Percentiles rank a stretch among this genome's conserved stretches.
Conservation (phyloP, 2,113 vertebrate genomes). For the human region GRCh38 chr7:96587001-96587500, state of each 20-base stretch:
- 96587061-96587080: neutral
- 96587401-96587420: neutral
- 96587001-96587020: neutral
- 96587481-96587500: neutral
- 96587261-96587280: neutral
- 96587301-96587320: neutral
- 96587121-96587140: neutral
- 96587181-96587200: neutral
- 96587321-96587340: neutral
- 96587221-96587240: neutral
- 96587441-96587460: neutral
- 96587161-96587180: neutral
- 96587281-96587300: neutral
- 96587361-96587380: neutral
- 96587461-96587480: neutral
- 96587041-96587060: neutral
- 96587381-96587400: neutral
- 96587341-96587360: neutral
- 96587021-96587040: neutral
- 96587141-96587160: neutral
- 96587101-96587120: neutral
- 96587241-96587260: neutral
- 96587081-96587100: neutral
- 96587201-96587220: neutral
- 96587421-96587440: neutral